A percentile compares a stretch with the other conserved stretches of the same genome.
Evolutionary conservation across 2,888 invertebrate species (phyloP).

Genomic region (Bursaphelenchus okinawaensis): DNA sequence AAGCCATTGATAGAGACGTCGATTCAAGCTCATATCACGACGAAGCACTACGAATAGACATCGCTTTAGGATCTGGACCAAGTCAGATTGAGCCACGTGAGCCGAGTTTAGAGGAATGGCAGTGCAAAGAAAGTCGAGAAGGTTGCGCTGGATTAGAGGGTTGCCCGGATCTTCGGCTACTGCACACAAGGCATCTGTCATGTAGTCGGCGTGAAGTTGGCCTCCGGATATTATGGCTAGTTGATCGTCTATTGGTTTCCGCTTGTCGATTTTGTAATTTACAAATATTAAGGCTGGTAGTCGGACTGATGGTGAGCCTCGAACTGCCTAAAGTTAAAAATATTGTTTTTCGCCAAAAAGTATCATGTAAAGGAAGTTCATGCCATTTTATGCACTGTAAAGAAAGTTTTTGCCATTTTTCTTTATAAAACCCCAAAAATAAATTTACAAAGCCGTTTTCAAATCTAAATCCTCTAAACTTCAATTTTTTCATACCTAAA

Average conservation of each 20-base stretch:
- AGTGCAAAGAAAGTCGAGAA: slow-evolving; percentile 74
- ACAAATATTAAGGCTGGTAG: slow-evolving; percentile 77
- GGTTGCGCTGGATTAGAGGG: slow-evolving; percentile 77
- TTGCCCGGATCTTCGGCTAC: slow-evolving; percentile 38
- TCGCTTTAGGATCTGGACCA: slow-evolving; percentile 46
- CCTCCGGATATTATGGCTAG: slow-evolving; percentile 67
- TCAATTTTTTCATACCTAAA: no score
- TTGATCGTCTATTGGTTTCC: slow-evolving; percentile 74
- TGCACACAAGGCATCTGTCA: slow-evolving; percentile 63
- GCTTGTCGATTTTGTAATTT: slow-evolving; percentile 73
- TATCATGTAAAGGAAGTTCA: no score
- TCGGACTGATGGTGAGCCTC: slow-evolving; percentile 74
- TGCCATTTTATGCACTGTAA: no score
- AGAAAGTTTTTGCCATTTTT: no score
- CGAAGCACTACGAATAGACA: slow-evolving; percentile 68
- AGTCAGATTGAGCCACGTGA: slow-evolving; percentile 50
- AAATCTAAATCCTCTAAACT: no score
- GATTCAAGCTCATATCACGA: slow-evolving; percentile 82
- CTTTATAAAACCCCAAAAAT: no score
- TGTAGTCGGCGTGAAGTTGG: slow-evolving; percentile 75
- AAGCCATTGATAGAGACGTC: slow-evolving; percentile 78
- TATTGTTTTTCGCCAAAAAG: background rate
- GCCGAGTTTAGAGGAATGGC: slow-evolving; percentile 79
- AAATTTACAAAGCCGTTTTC: no score
- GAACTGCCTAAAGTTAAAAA: slow-evolving; percentile 64